These are phyloP conservation scores for Matsumyia berberina DNA, from an alignment of 2,888 invertebrate species.

Conservation along the genomic window DNA sequence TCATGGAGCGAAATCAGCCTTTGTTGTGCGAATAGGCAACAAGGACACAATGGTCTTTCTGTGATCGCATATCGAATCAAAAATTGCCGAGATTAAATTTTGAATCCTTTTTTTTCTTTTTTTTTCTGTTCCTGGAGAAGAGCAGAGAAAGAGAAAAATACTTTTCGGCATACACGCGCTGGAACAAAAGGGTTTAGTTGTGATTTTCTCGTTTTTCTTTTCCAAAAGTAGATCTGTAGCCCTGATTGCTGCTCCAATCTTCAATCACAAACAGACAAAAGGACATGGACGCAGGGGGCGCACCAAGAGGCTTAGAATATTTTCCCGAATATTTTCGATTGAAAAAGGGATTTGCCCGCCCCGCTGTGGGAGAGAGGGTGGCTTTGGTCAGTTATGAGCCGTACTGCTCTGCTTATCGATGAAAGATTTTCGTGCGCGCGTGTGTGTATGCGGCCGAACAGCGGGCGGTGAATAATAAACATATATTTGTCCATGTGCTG, in stretches of 20 bases:
- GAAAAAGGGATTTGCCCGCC: conserved; percentile 47
- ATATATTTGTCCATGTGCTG: conserved; percentile 54
- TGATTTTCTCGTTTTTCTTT: conserved; percentile 24
- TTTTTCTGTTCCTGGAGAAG: not conserved
- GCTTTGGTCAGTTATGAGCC: conserved; percentile 53
- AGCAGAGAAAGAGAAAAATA: conserved; percentile 28
- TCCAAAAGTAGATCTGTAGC: conserved; percentile 37
- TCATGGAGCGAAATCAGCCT: conserved; percentile 51
- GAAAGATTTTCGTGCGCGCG: conserved; percentile 48
- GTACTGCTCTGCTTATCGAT: conserved; percentile 48
- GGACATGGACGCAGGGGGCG: not conserved
- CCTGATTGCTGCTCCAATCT: conserved; percentile 53
- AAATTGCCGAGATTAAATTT: conserved; percentile 69
- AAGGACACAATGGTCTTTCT: conserved; percentile 45
- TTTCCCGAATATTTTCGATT: conserved; percentile 64
- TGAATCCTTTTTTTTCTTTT: conserved; percentile 46
- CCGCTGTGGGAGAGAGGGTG: not conserved
- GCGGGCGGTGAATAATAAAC: conserved; percentile 45
- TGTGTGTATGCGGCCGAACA: not conserved
- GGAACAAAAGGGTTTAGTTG: conserved; percentile 60
- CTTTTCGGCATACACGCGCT: conserved; percentile 62
- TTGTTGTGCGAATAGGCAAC: conserved; percentile 25
- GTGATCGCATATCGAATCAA: conserved; percentile 47
- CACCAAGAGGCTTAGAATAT: conserved; percentile 15
- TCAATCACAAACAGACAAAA: conserved; percentile 33